Evolutionary conservation across 2,113 vertebrate genomes (phyloP).

Genomic region (Erpornis zantholeuca): DNA sequence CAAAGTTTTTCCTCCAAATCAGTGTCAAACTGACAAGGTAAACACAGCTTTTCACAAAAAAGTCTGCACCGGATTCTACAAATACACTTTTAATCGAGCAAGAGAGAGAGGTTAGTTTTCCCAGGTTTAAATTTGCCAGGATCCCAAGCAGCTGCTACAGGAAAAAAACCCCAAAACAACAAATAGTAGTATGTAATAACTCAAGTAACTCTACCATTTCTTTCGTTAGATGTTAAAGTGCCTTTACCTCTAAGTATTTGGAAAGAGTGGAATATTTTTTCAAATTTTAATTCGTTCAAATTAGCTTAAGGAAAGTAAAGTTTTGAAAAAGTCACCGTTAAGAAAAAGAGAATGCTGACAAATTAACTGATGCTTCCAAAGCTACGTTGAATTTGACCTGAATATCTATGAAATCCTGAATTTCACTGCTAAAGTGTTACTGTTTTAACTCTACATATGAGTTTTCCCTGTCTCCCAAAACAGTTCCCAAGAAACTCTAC

Average conservation of each 20-base stretch:
- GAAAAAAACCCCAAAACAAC: background rate
- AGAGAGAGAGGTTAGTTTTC: background rate
- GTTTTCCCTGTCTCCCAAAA: background rate
- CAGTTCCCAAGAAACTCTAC: slow-evolving; percentile 63
- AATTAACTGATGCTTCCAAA: background rate
- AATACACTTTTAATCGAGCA: background rate
- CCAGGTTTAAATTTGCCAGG: background rate
- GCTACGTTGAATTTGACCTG: background rate
- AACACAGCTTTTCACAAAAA: background rate
- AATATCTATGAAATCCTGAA: background rate
- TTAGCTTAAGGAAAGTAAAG: background rate
- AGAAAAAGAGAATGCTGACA: background rate
- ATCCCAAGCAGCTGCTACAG: background rate
- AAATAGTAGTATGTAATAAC: background rate
- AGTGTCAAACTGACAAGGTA: background rate
- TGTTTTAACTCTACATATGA: background rate
- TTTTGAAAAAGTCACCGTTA: background rate
- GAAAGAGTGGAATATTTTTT: background rate
- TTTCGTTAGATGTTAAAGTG: background rate
- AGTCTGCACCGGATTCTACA: background rate
- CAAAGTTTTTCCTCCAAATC: background rate
- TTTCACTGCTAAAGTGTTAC: background rate
- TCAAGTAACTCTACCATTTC: background rate
- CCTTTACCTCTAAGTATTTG: background rate
- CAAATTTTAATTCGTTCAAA: background rate